Evolutionary conservation across 2,113 vertebrate species (phyloP).

Genomic region (Tragelaphus scriptus): DNA sequence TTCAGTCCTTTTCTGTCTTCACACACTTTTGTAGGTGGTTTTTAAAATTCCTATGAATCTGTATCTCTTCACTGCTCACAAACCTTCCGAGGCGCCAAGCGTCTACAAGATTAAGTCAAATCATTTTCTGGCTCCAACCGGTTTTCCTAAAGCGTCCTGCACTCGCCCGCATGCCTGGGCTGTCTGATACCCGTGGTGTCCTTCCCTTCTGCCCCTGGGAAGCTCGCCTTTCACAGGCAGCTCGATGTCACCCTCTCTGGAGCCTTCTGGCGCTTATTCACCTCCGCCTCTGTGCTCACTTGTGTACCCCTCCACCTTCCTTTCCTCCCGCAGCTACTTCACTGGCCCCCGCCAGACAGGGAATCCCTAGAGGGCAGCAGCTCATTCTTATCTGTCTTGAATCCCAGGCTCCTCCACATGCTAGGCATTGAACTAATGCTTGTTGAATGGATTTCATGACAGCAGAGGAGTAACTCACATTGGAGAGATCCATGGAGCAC

Average conservation of each 20-base stretch:
- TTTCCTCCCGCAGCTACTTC: background rate
- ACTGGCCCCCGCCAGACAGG: background rate
- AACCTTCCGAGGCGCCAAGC: background rate
- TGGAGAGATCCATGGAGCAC: background rate
- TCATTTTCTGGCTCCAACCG: background rate
- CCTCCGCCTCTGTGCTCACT: rapidly evolving
- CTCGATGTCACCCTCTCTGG: background rate
- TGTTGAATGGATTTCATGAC: background rate
- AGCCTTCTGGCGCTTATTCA: background rate
- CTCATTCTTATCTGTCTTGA: background rate
- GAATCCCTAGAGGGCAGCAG: background rate
- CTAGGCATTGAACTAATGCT: background rate
- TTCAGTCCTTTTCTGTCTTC: background rate
- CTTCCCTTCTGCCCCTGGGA: background rate
- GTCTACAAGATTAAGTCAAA: background rate
- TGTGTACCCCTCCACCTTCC: background rate
- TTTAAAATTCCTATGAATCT: background rate
- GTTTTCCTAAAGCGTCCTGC: background rate
- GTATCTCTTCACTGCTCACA: background rate
- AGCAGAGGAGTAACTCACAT: background rate
- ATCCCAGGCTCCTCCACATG: background rate
- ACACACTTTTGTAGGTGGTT: background rate
- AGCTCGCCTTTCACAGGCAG: background rate
- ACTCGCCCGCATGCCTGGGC: background rate
- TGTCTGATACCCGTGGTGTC: background rate